Evolutionary conservation across 2,888 invertebrate genomes (phyloP).

Genomic region (Agrochola macilenta): DNA sequence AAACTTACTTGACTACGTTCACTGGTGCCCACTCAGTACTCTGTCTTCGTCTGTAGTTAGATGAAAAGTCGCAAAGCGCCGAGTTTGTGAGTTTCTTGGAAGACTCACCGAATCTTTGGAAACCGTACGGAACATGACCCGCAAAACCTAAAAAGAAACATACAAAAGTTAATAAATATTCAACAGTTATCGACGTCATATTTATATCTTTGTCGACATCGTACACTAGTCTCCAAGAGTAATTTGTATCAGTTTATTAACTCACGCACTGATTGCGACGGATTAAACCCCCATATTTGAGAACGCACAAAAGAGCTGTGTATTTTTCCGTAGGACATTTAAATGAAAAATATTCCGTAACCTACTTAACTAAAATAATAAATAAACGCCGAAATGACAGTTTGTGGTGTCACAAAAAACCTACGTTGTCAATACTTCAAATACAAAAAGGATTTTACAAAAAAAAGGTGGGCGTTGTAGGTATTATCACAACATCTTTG

Average conservation of each 20-base stretch:
- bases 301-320: constrained; percentile 85
- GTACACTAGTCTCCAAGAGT: neutral
- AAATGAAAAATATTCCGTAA: constrained; percentile 34
- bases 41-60: constrained; percentile 93
- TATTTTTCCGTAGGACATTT: constrained; percentile 84
- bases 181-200: neutral
- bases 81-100: constrained; percentile 93
- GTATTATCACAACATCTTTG: neutral
- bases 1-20: constrained; percentile 89
- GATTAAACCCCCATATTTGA: constrained; percentile 88
- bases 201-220: neutral
- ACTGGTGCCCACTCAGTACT: constrained; percentile 95
- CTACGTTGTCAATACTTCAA: constrained; percentile 1
- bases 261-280: constrained; percentile 84
- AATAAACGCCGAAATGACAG: constrained; percentile 26
- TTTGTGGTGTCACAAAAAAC: neutral
- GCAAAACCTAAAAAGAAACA: constrained; percentile 89
- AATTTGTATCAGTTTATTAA: constrained; percentile 38
- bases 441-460: constrained; percentile 17
- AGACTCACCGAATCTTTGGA: constrained; percentile 92
- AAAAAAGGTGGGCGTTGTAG: neutral
- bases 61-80: constrained; percentile 94
- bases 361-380: constrained; percentile 19
- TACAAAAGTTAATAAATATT: neutral
- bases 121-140: constrained; percentile 92